These are phyloP conservation scores for Parascotia fuliginaria DNA, from an alignment of 2,888 invertebrate species.

Conservation along the genomic window DNA sequence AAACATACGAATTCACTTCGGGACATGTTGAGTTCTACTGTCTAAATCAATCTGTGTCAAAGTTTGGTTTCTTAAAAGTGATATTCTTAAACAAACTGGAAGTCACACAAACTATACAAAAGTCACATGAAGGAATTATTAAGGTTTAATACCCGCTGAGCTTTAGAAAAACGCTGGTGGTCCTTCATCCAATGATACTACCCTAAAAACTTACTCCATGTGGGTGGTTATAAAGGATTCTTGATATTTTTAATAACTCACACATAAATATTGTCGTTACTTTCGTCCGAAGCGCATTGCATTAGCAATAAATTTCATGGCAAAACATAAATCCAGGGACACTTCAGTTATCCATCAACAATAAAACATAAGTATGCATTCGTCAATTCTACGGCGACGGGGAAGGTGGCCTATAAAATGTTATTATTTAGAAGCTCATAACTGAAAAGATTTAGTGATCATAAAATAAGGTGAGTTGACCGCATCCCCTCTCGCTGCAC, in stretches of 20 bases:
- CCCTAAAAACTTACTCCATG: slow-evolving; percentile 2
- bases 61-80: slow-evolving; percentile 57
- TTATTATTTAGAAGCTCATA: slow-evolving; percentile 83
- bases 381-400: slow-evolving; percentile 70
- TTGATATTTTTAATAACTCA: neutral
- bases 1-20: slow-evolving; percentile 81
- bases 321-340: slow-evolving; percentile 70
- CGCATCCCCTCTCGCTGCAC: slow-evolving; percentile 54
- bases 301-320: slow-evolving; percentile 76
- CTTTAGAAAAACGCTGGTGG: slow-evolving; percentile 39
- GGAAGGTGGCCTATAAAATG: slow-evolving; percentile 76
- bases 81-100: slow-evolving; percentile 57
- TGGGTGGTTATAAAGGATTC: neutral
- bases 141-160: slow-evolving; percentile 45
- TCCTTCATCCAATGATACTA: slow-evolving; percentile 9
- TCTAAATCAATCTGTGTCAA: slow-evolving; percentile 75
- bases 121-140: slow-evolving; percentile 48
- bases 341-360: slow-evolving; percentile 63
- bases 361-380: slow-evolving; percentile 74
- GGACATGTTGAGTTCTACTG: slow-evolving; percentile 62
- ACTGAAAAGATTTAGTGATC: slow-evolving; percentile 77
- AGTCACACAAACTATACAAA: slow-evolving; percentile 54
- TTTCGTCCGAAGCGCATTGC: slow-evolving; percentile 51
- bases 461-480: slow-evolving; percentile 72
- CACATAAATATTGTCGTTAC: slow-evolving; percentile 30